These are phyloP conservation scores for Scalopus aquaticus DNA, from an alignment of 2,113 vertebrate genomes.

Conservation along the genomic window DNA sequence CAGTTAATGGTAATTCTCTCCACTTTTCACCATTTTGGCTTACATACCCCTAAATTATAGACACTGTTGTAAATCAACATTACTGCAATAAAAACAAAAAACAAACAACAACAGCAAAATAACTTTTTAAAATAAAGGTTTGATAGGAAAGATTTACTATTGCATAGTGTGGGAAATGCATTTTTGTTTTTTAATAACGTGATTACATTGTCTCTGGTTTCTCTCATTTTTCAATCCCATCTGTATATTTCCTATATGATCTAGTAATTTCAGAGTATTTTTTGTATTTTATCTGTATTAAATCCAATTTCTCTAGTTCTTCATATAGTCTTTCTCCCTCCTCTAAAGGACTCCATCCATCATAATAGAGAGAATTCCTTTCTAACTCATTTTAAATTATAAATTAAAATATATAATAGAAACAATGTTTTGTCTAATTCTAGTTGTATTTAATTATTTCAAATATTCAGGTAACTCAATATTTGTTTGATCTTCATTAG, in stretches of 20 bases:
- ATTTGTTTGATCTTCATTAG: not conserved
- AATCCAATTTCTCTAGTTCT: not conserved
- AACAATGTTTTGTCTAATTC: not conserved
- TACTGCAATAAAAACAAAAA: too few relatives aligned
- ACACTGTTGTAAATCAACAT: too few relatives aligned
- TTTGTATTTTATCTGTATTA: not conserved
- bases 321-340: not conserved
- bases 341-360: not conserved
- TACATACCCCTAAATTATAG: not conserved
- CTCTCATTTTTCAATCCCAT: not conserved
- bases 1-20: too few relatives aligned
- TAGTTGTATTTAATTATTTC: slow-evolving; percentile 4
- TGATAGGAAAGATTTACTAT: too few relatives aligned
- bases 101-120: too few relatives aligned
- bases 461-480: not conserved
- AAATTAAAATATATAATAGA: slow-evolving; percentile 1
- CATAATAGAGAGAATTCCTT: not conserved
- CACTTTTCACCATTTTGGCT: too few relatives aligned
- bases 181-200: not conserved
- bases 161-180: too few relatives aligned
- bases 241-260: not conserved
- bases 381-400: slow-evolving; percentile 22
- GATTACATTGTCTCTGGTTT: not conserved
- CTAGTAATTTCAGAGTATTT: not conserved
- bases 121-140: too few relatives aligned